Evolutionary conservation across 2,888 invertebrate genomes (phyloP).

Genomic region (Ceriagrion tenellum): DNA sequence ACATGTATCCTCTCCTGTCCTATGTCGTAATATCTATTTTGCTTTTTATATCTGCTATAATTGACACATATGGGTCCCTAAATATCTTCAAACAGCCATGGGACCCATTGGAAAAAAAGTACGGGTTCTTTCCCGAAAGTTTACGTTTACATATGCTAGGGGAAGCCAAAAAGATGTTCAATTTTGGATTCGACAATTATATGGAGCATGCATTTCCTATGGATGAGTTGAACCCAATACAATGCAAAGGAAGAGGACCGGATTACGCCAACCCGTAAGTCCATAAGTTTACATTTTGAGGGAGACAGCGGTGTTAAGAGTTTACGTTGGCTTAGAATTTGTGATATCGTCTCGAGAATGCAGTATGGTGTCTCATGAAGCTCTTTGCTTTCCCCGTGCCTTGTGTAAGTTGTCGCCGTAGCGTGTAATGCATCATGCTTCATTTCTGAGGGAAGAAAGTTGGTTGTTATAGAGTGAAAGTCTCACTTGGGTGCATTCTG

Average conservation of each 20-base stretch:
- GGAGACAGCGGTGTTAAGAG: too few relatives aligned
- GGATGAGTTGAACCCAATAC: conserved; percentile 83
- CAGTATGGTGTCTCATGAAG: too few relatives aligned
- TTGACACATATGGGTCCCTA: conserved; percentile 70
- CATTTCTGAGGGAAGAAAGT: too few relatives aligned
- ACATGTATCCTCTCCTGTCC: conserved; percentile 29
- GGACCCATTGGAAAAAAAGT: conserved; percentile 75
- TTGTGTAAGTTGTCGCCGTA: too few relatives aligned
- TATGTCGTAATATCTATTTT: conserved; percentile 33
- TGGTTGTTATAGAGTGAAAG: too few relatives aligned
- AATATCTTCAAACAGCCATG: conserved; percentile 74
- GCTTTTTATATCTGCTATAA: not conserved
- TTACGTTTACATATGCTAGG: conserved; percentile 76
- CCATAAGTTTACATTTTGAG: not conserved
- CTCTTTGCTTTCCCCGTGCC: too few relatives aligned
- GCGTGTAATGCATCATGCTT: too few relatives aligned
- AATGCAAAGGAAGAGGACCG: conserved; percentile 82
- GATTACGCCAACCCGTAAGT: conserved; percentile 82
- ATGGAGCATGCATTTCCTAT: conserved; percentile 83
- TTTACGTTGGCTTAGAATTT: too few relatives aligned
- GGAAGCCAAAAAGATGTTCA: conserved; percentile 80
- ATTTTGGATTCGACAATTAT: conserved; percentile 82
- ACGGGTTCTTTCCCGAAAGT: conserved; percentile 76
- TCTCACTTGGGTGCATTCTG: too few relatives aligned
- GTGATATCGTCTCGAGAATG: too few relatives aligned